Evolutionary conservation across 2,797 vertebrate species (phyloP), one percentile per base, ranked within the genome.

Genomic region (Argentina silus): DNA sequence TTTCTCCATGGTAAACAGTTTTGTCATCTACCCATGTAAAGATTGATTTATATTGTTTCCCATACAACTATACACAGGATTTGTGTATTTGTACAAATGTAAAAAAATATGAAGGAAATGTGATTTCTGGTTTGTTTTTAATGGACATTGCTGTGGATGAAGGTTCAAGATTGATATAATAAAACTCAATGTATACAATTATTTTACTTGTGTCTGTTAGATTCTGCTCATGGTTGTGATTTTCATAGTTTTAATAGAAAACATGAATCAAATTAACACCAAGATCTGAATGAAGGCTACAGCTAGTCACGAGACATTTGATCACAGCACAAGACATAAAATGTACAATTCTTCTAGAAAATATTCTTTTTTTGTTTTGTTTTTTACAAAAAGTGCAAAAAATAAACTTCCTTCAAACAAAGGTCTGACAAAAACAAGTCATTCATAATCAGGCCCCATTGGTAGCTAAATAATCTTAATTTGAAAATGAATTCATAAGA

Each of bases 81-180:
- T 92, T 94, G 93, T 95, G 95, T 92, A 95, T 96, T 95, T 96
- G 96, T 98, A 97, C 91, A 97, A 95, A 94, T 97, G 95, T 97
- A 96, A 92, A 96, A 90, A 87, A 85, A 79, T 90, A 92, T 89
- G 85, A 94, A 91, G 84, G 91, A 92, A 91, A 85, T 93, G 94
- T 93, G 93, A 92, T 93, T 89, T 93, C 91, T 94, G 94, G 93
- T 95, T 92, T 92, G 94, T 96, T 97, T 95, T 97, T 95, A 97
- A 95, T 96, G 92, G 93, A 95, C 94, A 93, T 95, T 93, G 93
- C 94, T 96, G 89, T 93, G 86, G 87, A 77, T 88, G 85, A 78
- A 89, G 79, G 66, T 89, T 85, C 83, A 77, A 90, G 85, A 86
- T 89, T 90, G 90, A 85, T 90, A 85, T 88, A 94, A 94, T 93